Conservation (phyloP, 2,888 invertebrate genomes). For the Apotomis betuletana region DNA sequence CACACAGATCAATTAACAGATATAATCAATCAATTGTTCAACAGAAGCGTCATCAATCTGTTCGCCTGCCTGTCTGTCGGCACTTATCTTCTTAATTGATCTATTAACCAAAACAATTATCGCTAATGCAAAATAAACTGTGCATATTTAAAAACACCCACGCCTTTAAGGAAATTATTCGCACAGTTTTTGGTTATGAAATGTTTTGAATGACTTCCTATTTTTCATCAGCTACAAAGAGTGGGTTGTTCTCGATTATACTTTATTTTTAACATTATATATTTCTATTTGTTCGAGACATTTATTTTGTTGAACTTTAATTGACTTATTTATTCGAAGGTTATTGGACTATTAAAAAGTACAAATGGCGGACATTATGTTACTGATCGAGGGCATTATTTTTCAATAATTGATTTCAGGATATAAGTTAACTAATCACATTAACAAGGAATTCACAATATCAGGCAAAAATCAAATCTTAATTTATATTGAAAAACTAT, state of each 20-base stretch:
- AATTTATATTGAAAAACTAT: too few relatives aligned
- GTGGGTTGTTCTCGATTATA: background rate
- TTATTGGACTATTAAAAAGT: too few relatives aligned
- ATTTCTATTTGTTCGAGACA: too few relatives aligned
- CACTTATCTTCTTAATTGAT: conserved; percentile 35
- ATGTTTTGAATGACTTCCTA: background rate
- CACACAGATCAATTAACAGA: conserved; percentile 36
- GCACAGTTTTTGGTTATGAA: background rate
- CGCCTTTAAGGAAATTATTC: background rate
- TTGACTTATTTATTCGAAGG: too few relatives aligned
- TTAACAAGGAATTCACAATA: too few relatives aligned
- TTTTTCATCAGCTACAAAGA: background rate
- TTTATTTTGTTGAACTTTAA: too few relatives aligned
- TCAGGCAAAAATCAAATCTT: too few relatives aligned
- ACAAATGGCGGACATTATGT: too few relatives aligned
- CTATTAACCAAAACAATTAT: conserved; percentile 31
- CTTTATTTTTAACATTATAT: too few relatives aligned
- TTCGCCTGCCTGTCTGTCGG: conserved; percentile 18
- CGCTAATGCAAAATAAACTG: conserved; percentile 17
- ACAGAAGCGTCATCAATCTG: conserved; percentile 32
- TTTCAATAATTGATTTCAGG: too few relatives aligned
- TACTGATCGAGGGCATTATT: too few relatives aligned
- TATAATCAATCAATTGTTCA: conserved; percentile 41
- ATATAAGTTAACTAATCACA: too few relatives aligned
- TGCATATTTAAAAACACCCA: conserved; percentile 16